Percentiles rank a stretch among this genome's conserved stretches.
These are phyloP conservation scores for Aricia artaxerxes DNA, from an alignment of 2,888 invertebrate genomes.

Conservation along the genomic window DNA sequence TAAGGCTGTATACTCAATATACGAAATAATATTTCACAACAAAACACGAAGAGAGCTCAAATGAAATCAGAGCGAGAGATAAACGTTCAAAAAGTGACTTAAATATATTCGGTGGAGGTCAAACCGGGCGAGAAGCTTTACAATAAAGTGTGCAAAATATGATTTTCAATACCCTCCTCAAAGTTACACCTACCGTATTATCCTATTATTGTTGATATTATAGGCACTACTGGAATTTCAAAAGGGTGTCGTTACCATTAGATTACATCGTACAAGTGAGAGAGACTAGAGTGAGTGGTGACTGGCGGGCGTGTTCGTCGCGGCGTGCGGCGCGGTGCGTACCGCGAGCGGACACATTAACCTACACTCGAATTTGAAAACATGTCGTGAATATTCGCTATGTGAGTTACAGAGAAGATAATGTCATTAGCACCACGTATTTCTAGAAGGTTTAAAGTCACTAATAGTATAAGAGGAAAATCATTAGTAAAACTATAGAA, in stretches of 20 bases:
- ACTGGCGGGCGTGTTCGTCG: background rate
- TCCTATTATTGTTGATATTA: conserved; percentile 22
- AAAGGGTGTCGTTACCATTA: background rate
- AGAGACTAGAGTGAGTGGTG: conserved; percentile 7
- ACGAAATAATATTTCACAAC: conserved; percentile 1
- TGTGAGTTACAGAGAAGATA: background rate
- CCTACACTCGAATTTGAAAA: background rate
- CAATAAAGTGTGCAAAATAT: conserved; percentile 5
- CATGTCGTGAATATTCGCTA: background rate
- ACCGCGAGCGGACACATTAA: background rate
- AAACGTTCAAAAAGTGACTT: conserved; percentile 13
- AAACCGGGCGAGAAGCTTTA: background rate
- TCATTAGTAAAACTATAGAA: conserved; percentile 6
- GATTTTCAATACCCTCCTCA: background rate
- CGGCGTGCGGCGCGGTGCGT: background rate
- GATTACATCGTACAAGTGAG: background rate
- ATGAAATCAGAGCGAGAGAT: background rate
- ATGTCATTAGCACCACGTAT: conserved; percentile 17
- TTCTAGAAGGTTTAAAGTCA: conserved; percentile 7
- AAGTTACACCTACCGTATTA: conserved; percentile 12
- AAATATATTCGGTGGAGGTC: conserved; percentile 8
- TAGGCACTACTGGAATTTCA: conserved; percentile 22
- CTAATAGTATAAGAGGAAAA: conserved; percentile 13
- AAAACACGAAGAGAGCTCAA: background rate
- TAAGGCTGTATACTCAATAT: background rate